Evolutionary conservation across 2,113 vertebrate species (phyloP).

Genomic region (Capreolus pygargus): DNA sequence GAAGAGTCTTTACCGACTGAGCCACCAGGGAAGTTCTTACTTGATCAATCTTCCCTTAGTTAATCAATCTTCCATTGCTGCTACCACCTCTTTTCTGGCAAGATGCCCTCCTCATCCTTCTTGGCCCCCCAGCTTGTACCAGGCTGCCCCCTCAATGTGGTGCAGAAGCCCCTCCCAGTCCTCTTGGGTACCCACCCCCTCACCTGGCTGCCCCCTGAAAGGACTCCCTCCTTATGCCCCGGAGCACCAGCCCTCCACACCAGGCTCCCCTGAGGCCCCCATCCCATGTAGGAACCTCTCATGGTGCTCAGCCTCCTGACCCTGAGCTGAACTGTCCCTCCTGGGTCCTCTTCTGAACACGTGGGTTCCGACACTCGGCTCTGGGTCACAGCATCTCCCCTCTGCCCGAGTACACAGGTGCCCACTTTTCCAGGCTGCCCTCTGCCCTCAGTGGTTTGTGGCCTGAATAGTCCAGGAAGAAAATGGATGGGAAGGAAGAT

Average conservation of each 20-base stretch:
- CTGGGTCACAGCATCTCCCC: not conserved
- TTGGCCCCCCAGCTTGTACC: not conserved
- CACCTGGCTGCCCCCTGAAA: accelerated
- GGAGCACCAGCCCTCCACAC: not conserved
- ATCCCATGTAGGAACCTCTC: not conserved
- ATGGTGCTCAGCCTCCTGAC: not conserved
- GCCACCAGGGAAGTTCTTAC: not conserved
- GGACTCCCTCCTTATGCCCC: not conserved
- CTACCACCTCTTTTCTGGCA: not conserved
- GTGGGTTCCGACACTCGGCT: accelerated
- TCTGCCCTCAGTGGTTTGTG: accelerated
- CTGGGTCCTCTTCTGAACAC: not conserved
- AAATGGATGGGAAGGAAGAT: not conserved
- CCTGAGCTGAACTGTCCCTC: not conserved
- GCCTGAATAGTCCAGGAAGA: not conserved
- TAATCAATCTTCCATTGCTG: not conserved
- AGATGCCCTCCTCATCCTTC: not conserved
- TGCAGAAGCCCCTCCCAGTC: not conserved
- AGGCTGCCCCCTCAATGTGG: not conserved
- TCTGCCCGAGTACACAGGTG: too few species aligned
- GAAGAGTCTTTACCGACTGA: not conserved
- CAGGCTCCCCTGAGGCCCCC: not conserved
- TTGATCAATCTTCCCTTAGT: accelerated
- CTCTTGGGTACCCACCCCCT: not conserved
- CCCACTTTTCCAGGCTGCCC: not conserved